These are phyloP conservation scores for Drosophila pseudoananassae DNA, from an alignment of 1,140 invertebrate genomes.

Conservation along the genomic window DNA sequence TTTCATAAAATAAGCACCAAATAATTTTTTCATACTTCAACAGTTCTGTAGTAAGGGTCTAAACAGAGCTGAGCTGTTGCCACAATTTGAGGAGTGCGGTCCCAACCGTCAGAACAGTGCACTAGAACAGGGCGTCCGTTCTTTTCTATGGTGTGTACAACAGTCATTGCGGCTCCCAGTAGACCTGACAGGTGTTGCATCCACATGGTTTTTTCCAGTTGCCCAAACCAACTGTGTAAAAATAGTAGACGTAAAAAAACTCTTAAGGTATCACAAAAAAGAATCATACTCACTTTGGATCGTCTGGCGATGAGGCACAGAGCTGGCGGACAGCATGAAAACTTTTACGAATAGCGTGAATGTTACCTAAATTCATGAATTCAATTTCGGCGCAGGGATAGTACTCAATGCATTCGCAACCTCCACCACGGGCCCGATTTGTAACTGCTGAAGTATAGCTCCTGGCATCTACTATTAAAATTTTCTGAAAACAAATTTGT, in stretches of 20 bases:
- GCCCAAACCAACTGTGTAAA: constrained; percentile 92
- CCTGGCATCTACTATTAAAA: constrained; percentile 97
- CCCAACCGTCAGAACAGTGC: constrained; percentile 99
- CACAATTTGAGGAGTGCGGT: constrained; percentile 97
- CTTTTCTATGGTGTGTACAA: constrained; percentile 91
- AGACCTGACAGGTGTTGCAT: constrained; percentile 94
- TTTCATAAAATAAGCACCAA: neutral
- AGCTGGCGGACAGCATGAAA: constrained; percentile 91
- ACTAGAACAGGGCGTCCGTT: constrained; percentile 96
- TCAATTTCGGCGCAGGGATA: constrained; percentile 97
- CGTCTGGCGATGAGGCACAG: constrained; percentile 90
- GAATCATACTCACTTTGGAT: constrained; percentile 88
- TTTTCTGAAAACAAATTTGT: constrained; percentile 86
- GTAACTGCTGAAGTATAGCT: constrained; percentile 97
- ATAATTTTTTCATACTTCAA: constrained; percentile 87
- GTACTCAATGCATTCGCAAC: constrained; percentile 97
- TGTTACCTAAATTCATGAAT: constrained; percentile 99
- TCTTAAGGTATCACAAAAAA: neutral
- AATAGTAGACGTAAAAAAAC: neutral
- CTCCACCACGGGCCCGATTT: constrained; percentile 97
- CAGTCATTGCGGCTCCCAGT: constrained; percentile 91
- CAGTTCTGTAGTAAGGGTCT: constrained; percentile 96
- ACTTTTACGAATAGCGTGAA: constrained; percentile 96
- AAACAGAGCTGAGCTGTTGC: constrained; percentile 95
- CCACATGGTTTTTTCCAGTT: constrained; percentile 95